Evolutionary conservation across 2,113 vertebrate genomes (phyloP).

Genomic region (Tor tambroides): DNA sequence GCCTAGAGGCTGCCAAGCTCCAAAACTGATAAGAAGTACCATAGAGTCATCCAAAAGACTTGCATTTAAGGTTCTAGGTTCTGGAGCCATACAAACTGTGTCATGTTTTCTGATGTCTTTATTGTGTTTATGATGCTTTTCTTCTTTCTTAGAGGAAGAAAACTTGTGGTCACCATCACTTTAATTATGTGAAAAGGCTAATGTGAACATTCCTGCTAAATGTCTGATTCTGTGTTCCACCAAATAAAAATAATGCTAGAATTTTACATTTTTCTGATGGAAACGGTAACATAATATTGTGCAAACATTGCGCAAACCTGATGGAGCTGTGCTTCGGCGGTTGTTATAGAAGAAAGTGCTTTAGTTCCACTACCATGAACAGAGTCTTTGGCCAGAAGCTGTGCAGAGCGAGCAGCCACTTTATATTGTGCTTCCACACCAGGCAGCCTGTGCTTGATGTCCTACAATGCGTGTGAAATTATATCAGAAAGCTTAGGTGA

Average conservation of each 20-base stretch:
- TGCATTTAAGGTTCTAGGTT: neutral
- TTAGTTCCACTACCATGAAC: constrained; percentile 83
- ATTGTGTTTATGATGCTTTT: too few relatives aligned
- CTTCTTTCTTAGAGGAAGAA: neutral
- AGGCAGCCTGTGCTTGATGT: constrained; percentile 86
- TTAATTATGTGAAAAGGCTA: too few relatives aligned
- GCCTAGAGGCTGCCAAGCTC: neutral
- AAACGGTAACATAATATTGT: neutral
- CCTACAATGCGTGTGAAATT: constrained; percentile 72
- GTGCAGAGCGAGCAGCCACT: constrained; percentile 80
- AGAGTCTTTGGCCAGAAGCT: constrained; percentile 86
- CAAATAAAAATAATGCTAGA: too few relatives aligned
- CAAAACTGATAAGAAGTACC: neutral
- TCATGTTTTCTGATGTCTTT: too few relatives aligned
- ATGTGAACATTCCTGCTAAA: too few relatives aligned
- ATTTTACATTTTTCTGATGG: neutral
- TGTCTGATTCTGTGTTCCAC: neutral
- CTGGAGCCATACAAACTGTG: too few relatives aligned
- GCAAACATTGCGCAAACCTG: constrained; percentile 75
- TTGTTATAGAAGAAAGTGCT: constrained; percentile 81
- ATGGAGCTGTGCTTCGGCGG: constrained; percentile 85
- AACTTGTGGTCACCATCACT: neutral
- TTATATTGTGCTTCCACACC: constrained; percentile 91
- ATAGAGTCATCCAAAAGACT: neutral
- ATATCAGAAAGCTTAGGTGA: too few relatives aligned